Conservation (phyloP, 2,113 vertebrate species). For the Gnathonemus echidnorhynchus region DNA sequence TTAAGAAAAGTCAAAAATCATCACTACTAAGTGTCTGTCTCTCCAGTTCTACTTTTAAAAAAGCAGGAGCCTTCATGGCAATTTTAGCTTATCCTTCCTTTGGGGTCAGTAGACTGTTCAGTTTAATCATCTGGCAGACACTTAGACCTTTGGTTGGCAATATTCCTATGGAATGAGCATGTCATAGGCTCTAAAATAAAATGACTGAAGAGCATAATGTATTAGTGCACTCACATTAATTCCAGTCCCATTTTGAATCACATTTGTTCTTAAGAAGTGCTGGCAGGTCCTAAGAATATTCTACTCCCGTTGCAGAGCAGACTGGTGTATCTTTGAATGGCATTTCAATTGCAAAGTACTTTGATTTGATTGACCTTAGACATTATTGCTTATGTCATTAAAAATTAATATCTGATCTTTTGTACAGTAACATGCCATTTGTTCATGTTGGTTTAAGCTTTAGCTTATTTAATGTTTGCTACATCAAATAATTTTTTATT, state of each 20-base stretch:
- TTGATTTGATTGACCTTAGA: background rate
- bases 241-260: background rate
- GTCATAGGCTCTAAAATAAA: background rate
- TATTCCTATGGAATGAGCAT: background rate
- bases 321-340: background rate
- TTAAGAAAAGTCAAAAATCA: background rate
- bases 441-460: background rate
- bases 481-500: background rate
- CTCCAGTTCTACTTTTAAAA: background rate
- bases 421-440: background rate
- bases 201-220: background rate
- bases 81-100: background rate
- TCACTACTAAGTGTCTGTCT: background rate
- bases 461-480: background rate
- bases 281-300: background rate
- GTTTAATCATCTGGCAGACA: background rate
- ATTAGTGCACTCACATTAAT: constrained; percentile 2
- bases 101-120: background rate
- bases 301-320: background rate
- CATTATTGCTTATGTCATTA: background rate
- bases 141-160: background rate
- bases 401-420: background rate
- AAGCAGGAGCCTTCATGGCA: background rate
- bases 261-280: background rate
- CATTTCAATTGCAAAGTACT: background rate